Base-by-base conservation (phyloP, 2,797 vertebrate species). In the Amniataba percoides region DNA sequence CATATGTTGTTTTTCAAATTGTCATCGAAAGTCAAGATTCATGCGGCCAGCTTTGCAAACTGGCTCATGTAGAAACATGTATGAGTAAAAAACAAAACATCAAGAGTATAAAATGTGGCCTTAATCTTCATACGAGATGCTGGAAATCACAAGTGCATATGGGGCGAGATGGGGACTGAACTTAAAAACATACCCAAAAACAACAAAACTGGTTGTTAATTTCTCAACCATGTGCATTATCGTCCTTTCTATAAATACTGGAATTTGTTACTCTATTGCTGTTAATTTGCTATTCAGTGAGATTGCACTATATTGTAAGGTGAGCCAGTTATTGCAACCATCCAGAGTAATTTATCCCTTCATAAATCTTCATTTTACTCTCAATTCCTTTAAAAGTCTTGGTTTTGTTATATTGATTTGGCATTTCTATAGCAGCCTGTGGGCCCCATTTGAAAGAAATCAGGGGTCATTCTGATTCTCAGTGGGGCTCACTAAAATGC, bases 321-420 rank as follows among this genome's bases (percentile, higher is more conserved):
- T 55, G 61, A 46, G 46, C 40, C 34, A 5, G 16, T 43, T 61
- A 45, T 27, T 55, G 58, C 40, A 46, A 43, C 31, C 52, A 57
- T 52, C 18, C 21, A 63, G 13, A 58, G 34, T 39, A 16, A 43
- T 57, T 68, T n/a, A 48, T 5, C 11, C 19, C 2, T 48, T 70
- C n/a, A 55, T 42, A 60, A n/a, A 80, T 61, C 31, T 59, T 21
- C 7, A 53, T 63, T 67, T 72, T 43, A n/a, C 45, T 53, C 18
- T 45, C 34, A 36, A 9, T 36, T 36, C 34, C 34, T 36, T 36
- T 36, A 36, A 36, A 36, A 36, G 3, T 36, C 7, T 36, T 36
- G 7, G 34, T 36, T 71, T 49, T 67, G n/a, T 53, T 15, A 7
- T 25, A 39, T 36, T 66, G 66, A 78, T 72, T 62, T 40, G n/a